Conservation (phyloP, 2,888 invertebrate genomes). For the Ypsolopha scabrella region DNA sequence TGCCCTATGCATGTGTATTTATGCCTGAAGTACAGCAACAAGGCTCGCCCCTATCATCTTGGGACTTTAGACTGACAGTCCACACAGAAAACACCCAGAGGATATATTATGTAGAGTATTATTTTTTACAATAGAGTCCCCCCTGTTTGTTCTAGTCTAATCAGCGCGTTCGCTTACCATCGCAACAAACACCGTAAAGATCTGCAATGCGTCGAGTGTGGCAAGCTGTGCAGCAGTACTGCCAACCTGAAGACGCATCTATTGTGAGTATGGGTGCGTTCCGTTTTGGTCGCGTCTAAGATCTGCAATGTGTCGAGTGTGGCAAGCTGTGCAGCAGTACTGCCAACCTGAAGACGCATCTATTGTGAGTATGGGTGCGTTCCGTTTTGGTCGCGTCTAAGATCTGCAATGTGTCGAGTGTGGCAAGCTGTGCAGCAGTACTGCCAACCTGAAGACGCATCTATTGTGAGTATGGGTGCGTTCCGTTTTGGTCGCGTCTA, state of each 20-base stretch:
- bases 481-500: neutral
- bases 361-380: neutral
- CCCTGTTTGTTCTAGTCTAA: neutral
- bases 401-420: constrained; percentile 30
- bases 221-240: constrained; percentile 30
- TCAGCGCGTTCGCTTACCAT: constrained; percentile 24
- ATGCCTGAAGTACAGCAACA: no score
- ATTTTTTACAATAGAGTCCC: neutral
- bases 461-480: neutral
- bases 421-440: constrained; percentile 32
- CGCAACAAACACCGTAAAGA: constrained; percentile 36
- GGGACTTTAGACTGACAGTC: no score
- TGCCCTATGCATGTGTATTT: no score
- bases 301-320: constrained; percentile 29
- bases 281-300: neutral
- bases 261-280: neutral
- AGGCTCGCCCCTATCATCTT: no score
- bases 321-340: constrained; percentile 33
- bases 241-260: constrained; percentile 1
- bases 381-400: neutral
- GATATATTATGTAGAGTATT: no score
- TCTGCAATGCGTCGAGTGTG: constrained; percentile 32
- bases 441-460: constrained; percentile 11
- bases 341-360: constrained; percentile 10
- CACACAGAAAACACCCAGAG: no score